Evolutionary conservation across 53 echinoderm and acorn worm species (phyloP), one percentile per base, ranked within the genome.

Genomic region (Echinometra lucunter): DNA sequence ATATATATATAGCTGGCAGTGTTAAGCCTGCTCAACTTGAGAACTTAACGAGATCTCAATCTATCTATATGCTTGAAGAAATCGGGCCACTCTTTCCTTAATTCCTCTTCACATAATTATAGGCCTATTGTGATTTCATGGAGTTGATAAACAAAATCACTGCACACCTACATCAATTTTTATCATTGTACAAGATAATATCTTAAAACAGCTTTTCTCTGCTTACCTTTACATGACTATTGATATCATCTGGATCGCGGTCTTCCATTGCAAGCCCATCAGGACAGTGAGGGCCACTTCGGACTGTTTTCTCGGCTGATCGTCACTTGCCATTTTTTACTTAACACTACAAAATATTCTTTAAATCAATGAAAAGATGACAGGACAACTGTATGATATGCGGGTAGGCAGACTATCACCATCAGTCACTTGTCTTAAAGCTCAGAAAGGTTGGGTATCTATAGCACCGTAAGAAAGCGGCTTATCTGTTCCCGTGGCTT

Each of bases 151-250:
- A n/a, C n/a, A n/a, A n/a, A n/a, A n/a, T n/a, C n/a, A n/a, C n/a
- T n/a, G n/a, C n/a, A n/a, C n/a, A n/a, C n/a, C n/a, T n/a, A n/a
- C n/a, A n/a, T n/a, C n/a, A n/a, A n/a, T n/a, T n/a, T n/a, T n/a
- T n/a, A n/a, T n/a, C n/a, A n/a, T n/a, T n/a, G n/a, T n/a, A n/a
- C n/a, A n/a, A n/a, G n/a, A n/a, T n/a, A n/a, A n/a, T n/a, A n/a
- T n/a, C n/a, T n/a, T n/a, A n/a, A n/a, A n/a, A n/a, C n/a, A n/a
- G n/a, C n/a, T n/a, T n/a, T n/a, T n/a, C 10, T 69, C 32, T 34
- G 13, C 94, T 44, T 25, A 95, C 95, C 95, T 89, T 95, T n/a
- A 95, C 94, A 49, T 94, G 95, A 49, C 89, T 89, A 88, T 95
- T 95, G 75, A 95, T 93, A 34, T 89, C 89, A 37, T 93, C 93